phyloP scores from a whole-genome alignment of 2,888 invertebrate genomes.

The Xylocampa areola region DNA sequence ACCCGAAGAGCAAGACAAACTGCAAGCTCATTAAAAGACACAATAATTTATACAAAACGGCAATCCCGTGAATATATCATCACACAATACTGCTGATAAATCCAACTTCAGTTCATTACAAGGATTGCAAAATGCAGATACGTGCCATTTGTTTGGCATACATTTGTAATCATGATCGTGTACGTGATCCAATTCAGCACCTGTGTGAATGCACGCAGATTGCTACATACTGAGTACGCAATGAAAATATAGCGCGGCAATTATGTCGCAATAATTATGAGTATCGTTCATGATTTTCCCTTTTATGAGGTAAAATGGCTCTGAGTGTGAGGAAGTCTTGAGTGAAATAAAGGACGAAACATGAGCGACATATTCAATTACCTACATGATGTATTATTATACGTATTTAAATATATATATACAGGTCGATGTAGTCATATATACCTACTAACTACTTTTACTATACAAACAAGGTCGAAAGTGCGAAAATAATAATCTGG shows the following conservation, averaged over 20 bases:
- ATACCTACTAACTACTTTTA: too few species aligned
- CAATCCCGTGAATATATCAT: too few species aligned
- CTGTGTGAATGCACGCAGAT: conserved; percentile 30
- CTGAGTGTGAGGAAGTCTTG: conserved; percentile 15
- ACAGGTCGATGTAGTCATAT: too few species aligned
- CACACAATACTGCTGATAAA: too few species aligned
- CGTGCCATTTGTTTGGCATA: conserved; percentile 39
- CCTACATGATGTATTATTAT: too few species aligned
- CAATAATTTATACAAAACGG: too few species aligned
- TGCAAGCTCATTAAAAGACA: not conserved
- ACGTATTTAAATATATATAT: too few species aligned
- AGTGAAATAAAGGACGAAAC: conserved; percentile 32
- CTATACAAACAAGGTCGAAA: too few species aligned
- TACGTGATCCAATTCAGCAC: conserved; percentile 48
- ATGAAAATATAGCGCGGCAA: conserved; percentile 29
- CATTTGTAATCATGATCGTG: conserved; percentile 43
- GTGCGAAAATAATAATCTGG: too few species aligned
- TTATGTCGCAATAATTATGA: conserved; percentile 31
- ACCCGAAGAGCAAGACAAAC: not conserved
- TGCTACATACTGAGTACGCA: conserved; percentile 16
- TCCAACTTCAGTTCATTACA: conserved; percentile 40
- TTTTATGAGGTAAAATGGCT: conserved; percentile 1
- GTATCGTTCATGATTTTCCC: conserved; percentile 9
- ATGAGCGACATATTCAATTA: conserved; percentile 17
- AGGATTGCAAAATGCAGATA: conserved; percentile 28